phyloP scores from a whole-genome alignment of 2,113 vertebrate genomes.

The Amphiprion percula region DNA sequence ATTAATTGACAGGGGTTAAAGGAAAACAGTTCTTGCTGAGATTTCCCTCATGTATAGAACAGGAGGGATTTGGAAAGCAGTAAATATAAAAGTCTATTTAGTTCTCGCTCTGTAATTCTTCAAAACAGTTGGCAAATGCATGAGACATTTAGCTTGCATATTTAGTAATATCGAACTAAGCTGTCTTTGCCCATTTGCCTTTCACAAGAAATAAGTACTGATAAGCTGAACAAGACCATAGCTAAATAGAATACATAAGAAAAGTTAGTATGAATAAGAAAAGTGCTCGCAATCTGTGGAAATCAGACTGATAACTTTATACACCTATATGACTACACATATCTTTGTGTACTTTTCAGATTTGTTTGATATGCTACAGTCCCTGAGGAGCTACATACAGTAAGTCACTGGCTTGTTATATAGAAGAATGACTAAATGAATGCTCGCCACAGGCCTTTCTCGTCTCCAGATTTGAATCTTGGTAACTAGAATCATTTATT shows the following conservation, averaged over 20 bases:
- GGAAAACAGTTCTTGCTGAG: constrained; percentile 13
- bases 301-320: constrained; percentile 28
- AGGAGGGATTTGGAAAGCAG: constrained; percentile 43
- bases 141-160: constrained; percentile 50
- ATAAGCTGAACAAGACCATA: constrained; percentile 29
- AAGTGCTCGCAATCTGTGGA: constrained; percentile 41
- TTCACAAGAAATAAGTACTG: constrained; percentile 33
- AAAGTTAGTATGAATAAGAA: neutral
- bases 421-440: constrained; percentile 62
- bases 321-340: constrained; percentile 21
- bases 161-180: constrained; percentile 47
- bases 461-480: constrained; percentile 62
- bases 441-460: constrained; percentile 62
- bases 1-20: constrained; percentile 52
- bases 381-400: constrained; percentile 35
- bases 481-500: constrained; percentile 73
- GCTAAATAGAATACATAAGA: constrained; percentile 31
- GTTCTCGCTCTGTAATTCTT: constrained; percentile 43
- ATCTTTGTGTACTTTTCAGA: constrained; percentile 28
- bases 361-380: constrained; percentile 41
- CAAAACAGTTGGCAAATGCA: constrained; percentile 45
- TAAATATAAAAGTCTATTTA: constrained; percentile 43
- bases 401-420: constrained; percentile 55
- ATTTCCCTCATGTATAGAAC: constrained; percentile 43
- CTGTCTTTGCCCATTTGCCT: constrained; percentile 25